Conservation (phyloP, 2,113 vertebrate species). For the Pandion haliaetus region DNA sequence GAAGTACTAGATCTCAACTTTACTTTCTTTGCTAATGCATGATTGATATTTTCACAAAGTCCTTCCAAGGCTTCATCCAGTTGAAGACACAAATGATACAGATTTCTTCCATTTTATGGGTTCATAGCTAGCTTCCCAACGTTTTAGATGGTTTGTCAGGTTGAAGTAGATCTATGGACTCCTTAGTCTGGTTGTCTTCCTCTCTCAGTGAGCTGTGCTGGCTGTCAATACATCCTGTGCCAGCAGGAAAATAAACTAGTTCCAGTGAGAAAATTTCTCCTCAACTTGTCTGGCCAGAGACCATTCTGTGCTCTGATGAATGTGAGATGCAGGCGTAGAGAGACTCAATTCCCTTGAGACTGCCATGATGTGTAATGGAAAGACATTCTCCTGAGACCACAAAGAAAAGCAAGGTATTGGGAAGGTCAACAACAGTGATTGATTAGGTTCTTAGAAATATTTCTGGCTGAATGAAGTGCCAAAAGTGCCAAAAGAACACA, state of each 20-base stretch:
- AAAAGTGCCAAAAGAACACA: neutral
- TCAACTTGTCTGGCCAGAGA: neutral
- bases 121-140: neutral
- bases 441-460: neutral
- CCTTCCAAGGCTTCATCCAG: neutral
- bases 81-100: neutral
- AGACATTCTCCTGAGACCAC: neutral
- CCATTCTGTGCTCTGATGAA: neutral
- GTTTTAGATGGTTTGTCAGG: neutral
- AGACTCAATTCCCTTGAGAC: neutral
- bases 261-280: neutral
- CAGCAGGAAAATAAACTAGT: neutral
- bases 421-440: neutral
- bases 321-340: neutral
- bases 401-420: neutral
- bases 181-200: neutral
- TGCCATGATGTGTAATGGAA: neutral
- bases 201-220: neutral
- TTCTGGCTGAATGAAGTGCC: neutral
- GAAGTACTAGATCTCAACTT: neutral
- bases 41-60: neutral
- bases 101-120: neutral
- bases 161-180: neutral
- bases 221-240: neutral
- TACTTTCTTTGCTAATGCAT: neutral